Evolutionary conservation across 1,140 invertebrate genomes (phyloP).

Genomic region (Dreissena rostriformis): DNA sequence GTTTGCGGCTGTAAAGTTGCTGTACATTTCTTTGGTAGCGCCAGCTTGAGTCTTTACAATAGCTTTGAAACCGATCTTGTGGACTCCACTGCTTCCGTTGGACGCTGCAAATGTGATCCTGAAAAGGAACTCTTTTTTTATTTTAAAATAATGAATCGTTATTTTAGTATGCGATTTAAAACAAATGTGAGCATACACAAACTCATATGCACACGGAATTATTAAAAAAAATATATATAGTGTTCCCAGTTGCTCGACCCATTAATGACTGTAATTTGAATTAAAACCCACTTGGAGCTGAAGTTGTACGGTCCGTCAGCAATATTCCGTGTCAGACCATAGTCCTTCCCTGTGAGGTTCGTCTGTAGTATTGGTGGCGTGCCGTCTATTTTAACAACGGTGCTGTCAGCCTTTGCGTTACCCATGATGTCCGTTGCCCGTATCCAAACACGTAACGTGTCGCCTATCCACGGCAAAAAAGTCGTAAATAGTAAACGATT

Average conservation of each 20-base stretch:
- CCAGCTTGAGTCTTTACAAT: too few species aligned
- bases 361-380: constrained; percentile 3
- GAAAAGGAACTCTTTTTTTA: background rate
- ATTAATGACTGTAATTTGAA: background rate
- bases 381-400: constrained; percentile 13
- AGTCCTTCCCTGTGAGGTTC: background rate
- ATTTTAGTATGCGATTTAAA: too few species aligned
- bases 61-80: constrained; percentile 20
- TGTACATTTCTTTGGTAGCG: too few species aligned
- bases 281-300: constrained; percentile 12
- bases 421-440: constrained; percentile 43
- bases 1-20: too few species aligned
- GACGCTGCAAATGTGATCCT: constrained; percentile 11
- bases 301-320: constrained; percentile 7
- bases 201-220: background rate
- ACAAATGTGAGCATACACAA: too few species aligned
- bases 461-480: constrained; percentile 1
- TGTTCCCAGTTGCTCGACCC: background rate
- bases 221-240: background rate
- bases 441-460: constrained; percentile 20
- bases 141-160: too few species aligned
- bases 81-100: constrained; percentile 22
- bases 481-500: too few species aligned
- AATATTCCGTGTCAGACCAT: background rate
- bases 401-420: constrained; percentile 28